Evolutionary conservation across 2,113 vertebrate genomes (phyloP).

Genomic region (Bungarus multicinctus): DNA sequence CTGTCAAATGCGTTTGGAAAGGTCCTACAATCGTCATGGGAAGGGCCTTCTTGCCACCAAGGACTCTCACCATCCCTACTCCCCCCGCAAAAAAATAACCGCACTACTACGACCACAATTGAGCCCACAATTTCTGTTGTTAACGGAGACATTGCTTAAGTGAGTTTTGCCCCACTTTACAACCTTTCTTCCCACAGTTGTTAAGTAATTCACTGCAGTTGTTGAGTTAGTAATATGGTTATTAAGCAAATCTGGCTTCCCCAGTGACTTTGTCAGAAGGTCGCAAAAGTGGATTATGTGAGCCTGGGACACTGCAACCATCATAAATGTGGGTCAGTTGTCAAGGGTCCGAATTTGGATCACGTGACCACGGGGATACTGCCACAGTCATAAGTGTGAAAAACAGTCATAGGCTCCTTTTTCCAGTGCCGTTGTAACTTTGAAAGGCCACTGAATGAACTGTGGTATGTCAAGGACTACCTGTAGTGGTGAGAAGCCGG

Average conservation of each 20-base stretch:
- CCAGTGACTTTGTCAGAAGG: neutral
- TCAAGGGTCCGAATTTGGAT: neutral
- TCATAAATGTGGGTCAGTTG: neutral
- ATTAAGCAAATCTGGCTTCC: neutral
- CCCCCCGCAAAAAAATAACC: neutral
- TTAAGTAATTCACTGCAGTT: neutral
- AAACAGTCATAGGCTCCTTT: neutral
- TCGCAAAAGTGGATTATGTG: neutral
- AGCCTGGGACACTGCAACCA: neutral
- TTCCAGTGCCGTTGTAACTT: neutral
- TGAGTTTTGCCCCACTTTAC: neutral
- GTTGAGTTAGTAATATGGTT: no score
- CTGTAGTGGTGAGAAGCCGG: neutral
- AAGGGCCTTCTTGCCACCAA: neutral
- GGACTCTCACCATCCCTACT: neutral
- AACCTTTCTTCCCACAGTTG: neutral
- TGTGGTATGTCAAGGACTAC: neutral
- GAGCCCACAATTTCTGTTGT: neutral
- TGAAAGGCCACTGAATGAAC: neutral
- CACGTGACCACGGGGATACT: neutral
- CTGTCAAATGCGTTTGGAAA: neutral
- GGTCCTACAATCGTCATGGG: neutral
- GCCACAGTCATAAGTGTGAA: neutral
- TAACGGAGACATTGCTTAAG: neutral
- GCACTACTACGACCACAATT: neutral